phyloP scores from a whole-genome alignment of 2,888 invertebrate species.

The Spisula solida region DNA sequence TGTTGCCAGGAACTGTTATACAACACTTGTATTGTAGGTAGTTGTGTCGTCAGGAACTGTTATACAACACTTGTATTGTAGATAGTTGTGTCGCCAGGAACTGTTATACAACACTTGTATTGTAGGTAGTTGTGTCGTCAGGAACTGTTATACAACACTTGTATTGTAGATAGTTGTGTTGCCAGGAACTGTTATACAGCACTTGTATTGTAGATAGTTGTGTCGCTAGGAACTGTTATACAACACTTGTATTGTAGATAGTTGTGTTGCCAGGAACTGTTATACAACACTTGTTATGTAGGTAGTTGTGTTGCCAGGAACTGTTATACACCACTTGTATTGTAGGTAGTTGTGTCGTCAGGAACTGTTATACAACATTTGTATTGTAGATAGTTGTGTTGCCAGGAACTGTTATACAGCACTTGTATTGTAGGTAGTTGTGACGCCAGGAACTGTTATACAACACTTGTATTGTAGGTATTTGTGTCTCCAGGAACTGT shows the following conservation, averaged over 20 bases:
- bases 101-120: too few relatives aligned
- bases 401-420: slow-evolving; percentile 54
- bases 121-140: slow-evolving; percentile 40
- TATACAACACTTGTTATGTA: too few relatives aligned
- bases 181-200: slow-evolving; percentile 52
- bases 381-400: slow-evolving; percentile 52
- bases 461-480: too few relatives aligned
- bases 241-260: slow-evolving; percentile 57
- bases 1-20: slow-evolving; percentile 52
- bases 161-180: slow-evolving; percentile 52
- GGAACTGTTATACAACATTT: slow-evolving; percentile 56
- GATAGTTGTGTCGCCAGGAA: slow-evolving; percentile 55
- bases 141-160: slow-evolving; percentile 57
- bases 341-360: slow-evolving; percentile 40
- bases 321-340: too few relatives aligned
- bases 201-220: slow-evolving; percentile 59
- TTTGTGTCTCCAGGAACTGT: slow-evolving; percentile 47
- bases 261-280: slow-evolving; percentile 52
- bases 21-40: too few relatives aligned
- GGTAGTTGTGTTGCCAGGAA: slow-evolving; percentile 45
- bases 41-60: slow-evolving; percentile 49
- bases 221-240: slow-evolving; percentile 49
- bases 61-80: slow-evolving; percentile 52
- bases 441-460: slow-evolving; percentile 53
- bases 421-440: too few relatives aligned